Evolutionary conservation across 2,888 invertebrate species (phyloP).

Genomic region (Acholoe squamosa): DNA sequence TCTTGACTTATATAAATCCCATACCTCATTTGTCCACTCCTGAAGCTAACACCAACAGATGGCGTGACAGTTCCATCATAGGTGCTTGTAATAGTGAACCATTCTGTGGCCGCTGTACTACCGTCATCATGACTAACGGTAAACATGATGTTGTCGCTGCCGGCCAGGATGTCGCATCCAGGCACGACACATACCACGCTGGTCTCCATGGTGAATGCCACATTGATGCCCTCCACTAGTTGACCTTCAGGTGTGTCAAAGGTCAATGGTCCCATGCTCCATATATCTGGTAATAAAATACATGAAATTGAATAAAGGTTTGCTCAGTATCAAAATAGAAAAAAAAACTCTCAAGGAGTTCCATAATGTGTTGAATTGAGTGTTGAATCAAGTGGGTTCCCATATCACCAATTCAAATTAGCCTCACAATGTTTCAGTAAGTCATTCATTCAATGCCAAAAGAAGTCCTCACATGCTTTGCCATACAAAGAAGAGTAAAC

Average conservation of each 20-base stretch:
- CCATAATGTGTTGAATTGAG: no score
- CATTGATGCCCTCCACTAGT: background rate
- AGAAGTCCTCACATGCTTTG: no score
- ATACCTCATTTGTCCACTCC: background rate
- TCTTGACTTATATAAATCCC: no score
- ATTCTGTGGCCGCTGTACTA: background rate
- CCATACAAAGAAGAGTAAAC: no score
- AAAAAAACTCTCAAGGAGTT: no score
- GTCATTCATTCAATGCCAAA: no score
- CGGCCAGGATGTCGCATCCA: background rate
- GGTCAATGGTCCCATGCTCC: background rate
- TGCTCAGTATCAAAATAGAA: no score
- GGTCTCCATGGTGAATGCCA: slow-evolving; percentile 15
- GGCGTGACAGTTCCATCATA: background rate
- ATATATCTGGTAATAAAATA: slow-evolving; percentile 30
- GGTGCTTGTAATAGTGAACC: background rate
- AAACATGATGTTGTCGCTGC: background rate
- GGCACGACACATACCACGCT: background rate
- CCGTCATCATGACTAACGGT: slow-evolving; percentile 6
- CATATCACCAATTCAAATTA: no score
- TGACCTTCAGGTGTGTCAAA: slow-evolving; percentile 1
- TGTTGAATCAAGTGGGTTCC: no score
- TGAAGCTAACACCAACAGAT: background rate
- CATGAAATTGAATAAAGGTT: no score
- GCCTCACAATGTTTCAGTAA: no score